Percentiles rank a stretch among this genome's conserved stretches.
phyloP scores from a whole-genome alignment of 2,797 vertebrate genomes.

The Chelidonichthys spinosus region DNA sequence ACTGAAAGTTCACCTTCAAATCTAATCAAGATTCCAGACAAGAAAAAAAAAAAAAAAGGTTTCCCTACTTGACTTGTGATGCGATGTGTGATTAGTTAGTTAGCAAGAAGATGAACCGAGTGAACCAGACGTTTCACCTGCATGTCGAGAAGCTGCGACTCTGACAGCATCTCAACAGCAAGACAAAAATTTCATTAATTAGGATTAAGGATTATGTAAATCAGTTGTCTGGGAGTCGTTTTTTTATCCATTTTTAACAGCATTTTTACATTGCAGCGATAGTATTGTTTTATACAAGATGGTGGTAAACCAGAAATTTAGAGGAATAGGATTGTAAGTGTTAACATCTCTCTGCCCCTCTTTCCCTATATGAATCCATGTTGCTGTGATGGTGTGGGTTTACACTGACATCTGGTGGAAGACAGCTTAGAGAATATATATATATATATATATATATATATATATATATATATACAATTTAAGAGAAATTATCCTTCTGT shows the following conservation, averaged over 20 bases:
- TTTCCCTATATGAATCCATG: background rate
- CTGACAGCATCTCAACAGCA: background rate
- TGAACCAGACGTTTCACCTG: constrained; percentile 23
- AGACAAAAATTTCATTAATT: background rate
- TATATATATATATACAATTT: background rate
- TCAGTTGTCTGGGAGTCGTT: background rate
- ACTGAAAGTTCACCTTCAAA: constrained; percentile 64
- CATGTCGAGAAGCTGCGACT: constrained; percentile 8
- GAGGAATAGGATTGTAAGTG: background rate
- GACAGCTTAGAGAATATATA: background rate
- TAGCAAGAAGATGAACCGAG: constrained; percentile 38
- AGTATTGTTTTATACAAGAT: background rate
- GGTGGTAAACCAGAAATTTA: background rate
- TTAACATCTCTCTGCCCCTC: background rate
- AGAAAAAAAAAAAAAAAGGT: background rate
- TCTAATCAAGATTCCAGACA: constrained; percentile 52
- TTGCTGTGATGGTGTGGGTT: background rate
- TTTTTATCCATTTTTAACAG: background rate
- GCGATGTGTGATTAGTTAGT: constrained; percentile 41
- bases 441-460: no score
- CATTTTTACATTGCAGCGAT: background rate
- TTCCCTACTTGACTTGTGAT: background rate
- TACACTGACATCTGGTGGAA: constrained; percentile 69
- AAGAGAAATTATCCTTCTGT: background rate
- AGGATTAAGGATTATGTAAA: background rate